phyloP scores from a whole-genome alignment of 2,888 invertebrate species.

The Catocala fraxini region DNA sequence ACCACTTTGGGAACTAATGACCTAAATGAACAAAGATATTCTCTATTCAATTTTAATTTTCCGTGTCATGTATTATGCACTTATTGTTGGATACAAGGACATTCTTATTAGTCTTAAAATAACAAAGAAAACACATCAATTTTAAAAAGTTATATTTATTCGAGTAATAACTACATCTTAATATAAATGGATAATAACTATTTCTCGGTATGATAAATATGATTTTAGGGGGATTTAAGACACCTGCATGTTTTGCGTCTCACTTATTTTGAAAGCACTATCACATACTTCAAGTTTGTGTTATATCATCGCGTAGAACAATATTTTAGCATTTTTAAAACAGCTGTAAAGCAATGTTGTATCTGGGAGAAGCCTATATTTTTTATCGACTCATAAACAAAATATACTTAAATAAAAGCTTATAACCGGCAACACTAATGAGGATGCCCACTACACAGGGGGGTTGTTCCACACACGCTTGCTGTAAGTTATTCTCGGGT shows the following conservation, averaged over 20 bases:
- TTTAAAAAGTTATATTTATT: slow-evolving; percentile 88
- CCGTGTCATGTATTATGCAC: too few relatives aligned
- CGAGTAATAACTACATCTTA: slow-evolving; percentile 89
- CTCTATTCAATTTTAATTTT: too few relatives aligned
- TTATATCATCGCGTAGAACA: slow-evolving; percentile 76
- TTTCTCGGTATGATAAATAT: slow-evolving; percentile 86
- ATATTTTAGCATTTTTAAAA: slow-evolving; percentile 75
- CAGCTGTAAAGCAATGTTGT: slow-evolving; percentile 67
- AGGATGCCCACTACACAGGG: slow-evolving; percentile 24
- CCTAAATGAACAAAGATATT: too few relatives aligned
- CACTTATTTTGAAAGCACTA: slow-evolving; percentile 71
- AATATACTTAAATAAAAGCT: slow-evolving; percentile 47
- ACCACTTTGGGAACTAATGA: too few relatives aligned
- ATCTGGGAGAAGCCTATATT: slow-evolving; percentile 66
- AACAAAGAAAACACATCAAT: slow-evolving; percentile 55
- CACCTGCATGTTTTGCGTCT: slow-evolving; percentile 72
- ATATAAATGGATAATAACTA: slow-evolving; percentile 86
- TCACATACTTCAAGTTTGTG: slow-evolving; percentile 79
- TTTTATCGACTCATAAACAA: slow-evolving; percentile 44
- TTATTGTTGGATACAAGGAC: too few relatives aligned
- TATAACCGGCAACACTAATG: slow-evolving; percentile 43
- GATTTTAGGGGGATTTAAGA: slow-evolving; percentile 80
- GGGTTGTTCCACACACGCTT: not conserved
- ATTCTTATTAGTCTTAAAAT: too few relatives aligned
- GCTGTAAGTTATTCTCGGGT: slow-evolving; percentile 18